Percentiles rank a stretch among this genome's conserved stretches.
Conservation (phyloP, 92 coral and sea anemone genomes). For the Zoanthus gigantus region DNA sequence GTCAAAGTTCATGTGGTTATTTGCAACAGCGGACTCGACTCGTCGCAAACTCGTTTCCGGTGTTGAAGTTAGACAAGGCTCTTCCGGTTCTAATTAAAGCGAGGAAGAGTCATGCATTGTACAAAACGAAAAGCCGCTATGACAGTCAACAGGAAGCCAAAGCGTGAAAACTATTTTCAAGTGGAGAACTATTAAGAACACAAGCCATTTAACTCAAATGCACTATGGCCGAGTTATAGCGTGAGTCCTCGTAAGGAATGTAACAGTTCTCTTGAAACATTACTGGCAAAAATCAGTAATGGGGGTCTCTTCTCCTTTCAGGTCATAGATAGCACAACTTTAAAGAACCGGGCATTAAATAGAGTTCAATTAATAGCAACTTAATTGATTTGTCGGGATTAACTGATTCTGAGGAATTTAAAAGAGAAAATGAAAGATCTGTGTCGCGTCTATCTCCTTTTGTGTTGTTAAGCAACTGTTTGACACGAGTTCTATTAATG, state of each 20-base stretch:
- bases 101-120: slow-evolving; percentile 37
- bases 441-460: slow-evolving; percentile 12
- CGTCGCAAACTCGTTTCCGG: slow-evolving; percentile 39
- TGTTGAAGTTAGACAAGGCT: slow-evolving; percentile 48
- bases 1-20: slow-evolving; percentile 44
- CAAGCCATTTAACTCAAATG: slow-evolving; percentile 5
- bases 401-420: slow-evolving; percentile 32
- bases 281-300: neutral
- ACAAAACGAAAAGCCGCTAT: slow-evolving; percentile 48
- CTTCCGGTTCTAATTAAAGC: slow-evolving; percentile 37
- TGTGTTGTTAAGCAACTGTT: neutral
- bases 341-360: neutral
- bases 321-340: neutral
- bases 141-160: slow-evolving; percentile 43
- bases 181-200: slow-evolving; percentile 32
- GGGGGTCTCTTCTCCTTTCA: neutral
- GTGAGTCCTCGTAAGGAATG: neutral
- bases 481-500: slow-evolving; percentile 3
- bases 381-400: slow-evolving; percentile 52
- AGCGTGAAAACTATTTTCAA: slow-evolving; percentile 46
- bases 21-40: slow-evolving; percentile 36
- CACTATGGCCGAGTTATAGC: neutral
- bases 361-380: slow-evolving; percentile 39
- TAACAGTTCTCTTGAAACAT: neutral
- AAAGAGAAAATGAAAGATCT: neutral